phyloP scores from a whole-genome alignment of 2,888 invertebrate species.

The Arenicola marina region DNA sequence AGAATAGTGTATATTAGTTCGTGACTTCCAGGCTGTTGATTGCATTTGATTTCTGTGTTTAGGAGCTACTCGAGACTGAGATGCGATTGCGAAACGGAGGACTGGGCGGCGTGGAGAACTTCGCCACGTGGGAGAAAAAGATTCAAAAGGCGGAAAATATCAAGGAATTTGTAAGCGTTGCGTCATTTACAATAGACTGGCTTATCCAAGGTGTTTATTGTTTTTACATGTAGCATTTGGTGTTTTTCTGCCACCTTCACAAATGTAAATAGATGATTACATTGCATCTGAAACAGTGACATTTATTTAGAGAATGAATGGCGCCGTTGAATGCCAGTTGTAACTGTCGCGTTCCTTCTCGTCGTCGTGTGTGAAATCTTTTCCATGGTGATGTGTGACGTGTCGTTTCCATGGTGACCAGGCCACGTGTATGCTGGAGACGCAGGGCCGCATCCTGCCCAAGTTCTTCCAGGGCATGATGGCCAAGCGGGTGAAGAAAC shows the following conservation, averaged over 20 bases:
- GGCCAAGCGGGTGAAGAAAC: constrained; percentile 30
- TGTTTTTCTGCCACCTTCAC: too few relatives aligned
- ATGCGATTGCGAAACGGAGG: constrained; percentile 56
- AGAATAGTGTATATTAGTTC: too few relatives aligned
- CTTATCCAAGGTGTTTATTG: too few relatives aligned
- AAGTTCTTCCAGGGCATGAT: constrained; percentile 55
- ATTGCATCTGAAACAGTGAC: too few relatives aligned
- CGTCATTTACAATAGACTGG: background rate
- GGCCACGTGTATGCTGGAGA: constrained; percentile 47
- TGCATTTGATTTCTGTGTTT: background rate
- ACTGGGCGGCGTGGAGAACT: constrained; percentile 59
- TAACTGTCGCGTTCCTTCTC: too few relatives aligned
- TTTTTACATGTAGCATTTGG: too few relatives aligned
- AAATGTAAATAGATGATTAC: too few relatives aligned
- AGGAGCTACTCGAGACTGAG: constrained; percentile 57
- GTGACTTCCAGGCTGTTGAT: too few relatives aligned
- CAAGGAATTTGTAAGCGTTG: constrained; percentile 44
- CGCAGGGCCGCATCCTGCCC: constrained; percentile 44
- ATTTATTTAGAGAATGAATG: too few relatives aligned
- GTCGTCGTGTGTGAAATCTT: background rate
- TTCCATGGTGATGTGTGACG: background rate
- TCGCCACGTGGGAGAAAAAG: constrained; percentile 47
- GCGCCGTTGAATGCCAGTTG: too few relatives aligned
- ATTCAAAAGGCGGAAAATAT: constrained; percentile 46
- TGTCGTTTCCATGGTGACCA: constrained; percentile 21